phyloP scores from a whole-genome alignment of 2,113 vertebrate species.

The Cyanoramphus novaezelandiae region DNA sequence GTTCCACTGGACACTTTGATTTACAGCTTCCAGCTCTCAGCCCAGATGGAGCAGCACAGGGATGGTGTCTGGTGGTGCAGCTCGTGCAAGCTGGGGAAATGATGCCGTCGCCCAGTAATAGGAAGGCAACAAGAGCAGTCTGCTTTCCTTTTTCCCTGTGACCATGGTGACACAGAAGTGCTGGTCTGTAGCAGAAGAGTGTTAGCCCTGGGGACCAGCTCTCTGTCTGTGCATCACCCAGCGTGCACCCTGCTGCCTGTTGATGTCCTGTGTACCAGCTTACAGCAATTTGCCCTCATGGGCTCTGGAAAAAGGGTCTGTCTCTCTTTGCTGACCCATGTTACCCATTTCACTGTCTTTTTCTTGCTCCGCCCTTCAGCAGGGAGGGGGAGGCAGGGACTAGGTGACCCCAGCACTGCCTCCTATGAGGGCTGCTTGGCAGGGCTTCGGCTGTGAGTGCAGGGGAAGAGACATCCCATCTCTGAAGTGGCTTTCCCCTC shows the following conservation, averaged over 20 bases:
- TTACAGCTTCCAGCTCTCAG: constrained; percentile 25
- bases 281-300: accelerated
- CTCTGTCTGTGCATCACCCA: not conserved
- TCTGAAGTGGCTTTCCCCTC: not conserved
- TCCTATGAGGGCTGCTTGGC: not conserved
- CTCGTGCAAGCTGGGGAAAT: not conserved
- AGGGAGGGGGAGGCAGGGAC: not conserved
- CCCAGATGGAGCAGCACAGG: not conserved
- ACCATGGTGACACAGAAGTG: not conserved
- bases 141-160: not conserved
- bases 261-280: accelerated
- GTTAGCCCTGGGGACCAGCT: not conserved
- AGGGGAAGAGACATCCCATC: not conserved
- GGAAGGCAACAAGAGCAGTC: not conserved
- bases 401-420: not conserved
- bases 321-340: not conserved
- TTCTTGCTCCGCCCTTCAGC: not conserved
- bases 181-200: not conserved
- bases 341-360: not conserved
- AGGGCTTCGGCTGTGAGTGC: accelerated
- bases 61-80: not conserved
- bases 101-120: not conserved
- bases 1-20: constrained; percentile 8
- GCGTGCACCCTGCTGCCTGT: not conserved
- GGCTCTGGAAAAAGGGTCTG: not conserved